phyloP scores from a whole-genome alignment of 2,888 invertebrate genomes.

The Callyntrura sp. region DNA sequence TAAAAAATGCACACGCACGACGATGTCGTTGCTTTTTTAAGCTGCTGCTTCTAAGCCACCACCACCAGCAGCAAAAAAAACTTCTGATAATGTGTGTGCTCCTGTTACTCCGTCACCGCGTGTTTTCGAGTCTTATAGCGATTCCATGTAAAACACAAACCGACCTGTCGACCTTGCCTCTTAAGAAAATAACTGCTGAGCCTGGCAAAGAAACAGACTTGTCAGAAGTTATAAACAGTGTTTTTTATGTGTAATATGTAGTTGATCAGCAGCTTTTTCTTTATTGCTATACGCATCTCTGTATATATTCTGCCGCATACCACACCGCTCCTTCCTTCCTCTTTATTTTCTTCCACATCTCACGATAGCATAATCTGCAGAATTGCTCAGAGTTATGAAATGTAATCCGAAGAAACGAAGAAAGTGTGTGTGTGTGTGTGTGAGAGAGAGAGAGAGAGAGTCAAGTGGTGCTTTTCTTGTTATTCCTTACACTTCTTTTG shows the following conservation, averaged over 20 bases:
- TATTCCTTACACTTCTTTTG: slow-evolving; percentile 10
- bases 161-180: slow-evolving; percentile 66
- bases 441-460: neutral
- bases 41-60: slow-evolving; percentile 9
- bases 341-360: neutral
- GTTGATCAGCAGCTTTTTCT: slow-evolving; percentile 39
- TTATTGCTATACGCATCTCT: neutral
- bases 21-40: slow-evolving; percentile 24
- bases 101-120: neutral
- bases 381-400: slow-evolving; percentile 46
- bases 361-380: too few relatives aligned
- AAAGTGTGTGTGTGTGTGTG: too few relatives aligned
- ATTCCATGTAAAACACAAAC: slow-evolving; percentile 26
- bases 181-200: slow-evolving; percentile 38
- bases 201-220: slow-evolving; percentile 1
- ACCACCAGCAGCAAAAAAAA: neutral
- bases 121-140: slow-evolving; percentile 14
- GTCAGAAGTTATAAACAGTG: neutral
- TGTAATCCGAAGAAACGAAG: slow-evolving; percentile 53
- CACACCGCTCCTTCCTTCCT: slow-evolving; percentile 30
- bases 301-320: neutral
- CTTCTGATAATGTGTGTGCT: neutral
- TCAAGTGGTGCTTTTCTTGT: neutral
- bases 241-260: neutral
- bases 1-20: slow-evolving; percentile 28